Base-by-base conservation (phyloP, 2,113 vertebrate species). In the Tychaedon coryphoeus region DNA sequence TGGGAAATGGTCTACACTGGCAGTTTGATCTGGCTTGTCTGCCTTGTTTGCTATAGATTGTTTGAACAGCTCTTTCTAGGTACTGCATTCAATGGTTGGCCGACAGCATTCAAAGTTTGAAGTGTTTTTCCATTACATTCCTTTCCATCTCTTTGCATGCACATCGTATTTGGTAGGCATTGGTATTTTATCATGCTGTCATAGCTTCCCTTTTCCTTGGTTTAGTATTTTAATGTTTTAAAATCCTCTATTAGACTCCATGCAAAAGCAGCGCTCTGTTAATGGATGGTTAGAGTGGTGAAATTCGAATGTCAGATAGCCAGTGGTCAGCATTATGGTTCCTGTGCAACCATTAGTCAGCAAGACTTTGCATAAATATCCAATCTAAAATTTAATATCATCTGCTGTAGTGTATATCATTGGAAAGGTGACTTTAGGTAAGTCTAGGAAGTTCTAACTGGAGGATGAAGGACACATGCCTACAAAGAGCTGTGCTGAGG, bases 321-420 rank as follows among this genome's bases (percentile, higher is more conserved):
- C 53, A 72, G 65, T 0, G 10, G 77, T 79, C 93, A 91, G 77
- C 54, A 38, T 70, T 90, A 58, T 36, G 33, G 48, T 71, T 93
- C 76, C 31, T 10, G 3, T 88, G 61, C 72, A 86, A n/a, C 54
- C 77, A 62, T 91, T 93, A 92, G 65, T 94, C 70, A 87, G 65
- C 54, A 94, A 29, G 53, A 4, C 67, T 81, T 91, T 1, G 3
- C 48, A 45, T 67, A 62, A 81, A 81, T 61, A 82, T 19, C 56
- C n/a, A 26, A 22, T 48, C 77, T 62, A 75, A 60, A 48, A 72
- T 58, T 53, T 74, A 50, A 7, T 62, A 23, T 64, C 42, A 54
- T 28, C 60, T 0, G 0, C 62, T 77, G n/a, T 34, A 47, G 29
- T 8, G 4, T 36, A 8, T 69, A 57, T 71, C 25, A 10, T 20